A percentile compares a stretch with the other conserved stretches of the same genome.
Evolutionary conservation across 2,797 vertebrate genomes (phyloP).

Genomic region (Enteromius radiatus): DNA sequence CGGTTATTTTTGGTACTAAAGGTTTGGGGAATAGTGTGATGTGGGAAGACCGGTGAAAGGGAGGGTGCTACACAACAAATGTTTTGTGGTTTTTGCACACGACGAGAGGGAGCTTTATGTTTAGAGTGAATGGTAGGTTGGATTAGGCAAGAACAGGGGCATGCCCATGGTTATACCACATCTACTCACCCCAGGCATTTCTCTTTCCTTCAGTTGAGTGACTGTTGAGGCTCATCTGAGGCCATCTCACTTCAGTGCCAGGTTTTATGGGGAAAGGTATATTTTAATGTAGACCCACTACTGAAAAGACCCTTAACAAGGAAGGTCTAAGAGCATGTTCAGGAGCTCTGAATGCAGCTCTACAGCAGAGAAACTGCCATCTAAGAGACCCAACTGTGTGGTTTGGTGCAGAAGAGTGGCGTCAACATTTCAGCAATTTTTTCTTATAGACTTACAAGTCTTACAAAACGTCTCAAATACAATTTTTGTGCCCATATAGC

Average conservation of each 20-base stretch:
- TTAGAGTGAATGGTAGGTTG: conserved; percentile 18
- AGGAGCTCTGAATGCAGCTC: conserved; percentile 11
- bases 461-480: neutral
- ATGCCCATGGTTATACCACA: conserved; percentile 13
- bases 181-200: neutral
- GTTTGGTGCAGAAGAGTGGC: conserved; percentile 19
- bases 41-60: conserved; percentile 37
- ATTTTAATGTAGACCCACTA: conserved; percentile 19
- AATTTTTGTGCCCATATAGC: neutral
- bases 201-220: conserved; percentile 8
- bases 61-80: conserved; percentile 17
- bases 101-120: conserved; percentile 15
- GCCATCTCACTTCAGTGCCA: conserved; percentile 10
- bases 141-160: neutral
- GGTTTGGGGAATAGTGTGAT: neutral
- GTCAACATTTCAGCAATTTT: conserved; percentile 35
- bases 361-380: neutral
- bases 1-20: conserved; percentile 53
- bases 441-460: neutral
- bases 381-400: conserved; percentile 23
- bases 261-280: neutral
- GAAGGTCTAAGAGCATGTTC: conserved; percentile 14
- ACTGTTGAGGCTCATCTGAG: conserved; percentile 15
- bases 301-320: conserved; percentile 16
- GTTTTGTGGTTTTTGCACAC: conserved; percentile 27